Base-by-base conservation (phyloP, 2,113 vertebrate species). In the Myotis davidii region DNA sequence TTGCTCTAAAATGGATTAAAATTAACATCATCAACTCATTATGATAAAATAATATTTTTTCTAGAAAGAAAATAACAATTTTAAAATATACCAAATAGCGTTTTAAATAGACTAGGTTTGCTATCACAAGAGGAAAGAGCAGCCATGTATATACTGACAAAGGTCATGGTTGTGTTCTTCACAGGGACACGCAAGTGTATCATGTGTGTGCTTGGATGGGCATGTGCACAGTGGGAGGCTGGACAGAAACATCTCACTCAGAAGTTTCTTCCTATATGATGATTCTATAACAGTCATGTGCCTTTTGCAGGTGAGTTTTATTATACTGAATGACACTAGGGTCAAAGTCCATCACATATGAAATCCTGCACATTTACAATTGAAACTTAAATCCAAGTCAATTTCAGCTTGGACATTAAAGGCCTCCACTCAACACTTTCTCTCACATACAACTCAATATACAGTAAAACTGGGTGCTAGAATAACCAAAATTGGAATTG, bases 11-110 rank as follows among this genome's bases (percentile, higher is more conserved):
- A 92, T 69, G 50, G 56, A 74, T 91, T 91, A 65, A 95, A 98
- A 98, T 86, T 73, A 97, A 69, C 95, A 96, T 94, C 92, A 96
- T 96, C 79, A 86, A 59, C 23, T 93, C 34, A 54, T 73, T 50
- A 82, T 85, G 91, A 94, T 93, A 95, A 90, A 94, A 94, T 90
- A 97, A 21, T 18, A 78, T 76, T 95, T 98, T 95, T 88, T 81
- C 54, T 29, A 83, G 29, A 94, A 96, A 48, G 76, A 42, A 91
- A 84, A 72, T 10, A 65, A 37, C 37, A 85, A 20, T 54, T 70
- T 21, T 34, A 94, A 78, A 79, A 70, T 18, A 54, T 2, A 73
- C 65, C 37, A 73, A 34, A 69, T 52, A 0, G 3, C 52, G 85
- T 48, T 3, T 64, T 11, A 95, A 25, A 45, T 32, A 89, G 72